Evolutionary conservation across 2,113 vertebrate genomes (phyloP).

Genomic region (Gorsachius goisagi): DNA sequence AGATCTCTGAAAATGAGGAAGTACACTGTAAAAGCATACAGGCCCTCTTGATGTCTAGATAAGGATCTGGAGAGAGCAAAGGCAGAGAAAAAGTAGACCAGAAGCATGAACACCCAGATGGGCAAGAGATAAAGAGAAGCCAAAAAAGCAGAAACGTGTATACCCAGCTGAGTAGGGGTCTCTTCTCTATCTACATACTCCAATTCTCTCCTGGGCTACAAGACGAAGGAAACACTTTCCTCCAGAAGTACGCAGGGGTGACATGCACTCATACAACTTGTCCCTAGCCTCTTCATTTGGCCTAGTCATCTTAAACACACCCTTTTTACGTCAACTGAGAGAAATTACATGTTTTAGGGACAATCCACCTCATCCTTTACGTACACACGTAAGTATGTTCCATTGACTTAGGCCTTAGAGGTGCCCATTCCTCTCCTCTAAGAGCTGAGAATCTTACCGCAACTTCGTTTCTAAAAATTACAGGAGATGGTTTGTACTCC

Average conservation of each 20-base stretch:
- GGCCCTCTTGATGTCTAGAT: background rate
- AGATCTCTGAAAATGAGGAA: background rate
- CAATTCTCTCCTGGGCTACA: background rate
- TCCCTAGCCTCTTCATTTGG: background rate
- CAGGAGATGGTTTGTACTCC: background rate
- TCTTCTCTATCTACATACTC: background rate
- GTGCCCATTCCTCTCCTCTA: background rate
- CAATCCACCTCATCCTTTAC: background rate
- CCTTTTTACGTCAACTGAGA: no score
- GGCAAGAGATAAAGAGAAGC: background rate
- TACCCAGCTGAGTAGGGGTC: background rate
- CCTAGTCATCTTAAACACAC: background rate
- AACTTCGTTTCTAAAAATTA: background rate
- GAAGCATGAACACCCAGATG: background rate
- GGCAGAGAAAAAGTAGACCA: background rate
- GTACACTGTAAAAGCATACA: background rate
- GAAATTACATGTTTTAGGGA: background rate
- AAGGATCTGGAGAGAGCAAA: background rate
- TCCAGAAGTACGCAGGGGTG: accelerated
- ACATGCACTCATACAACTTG: accelerated
- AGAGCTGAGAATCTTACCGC: background rate
- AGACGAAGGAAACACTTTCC: background rate
- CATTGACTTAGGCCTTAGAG: background rate
- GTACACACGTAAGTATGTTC: accelerated
- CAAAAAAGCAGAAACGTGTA: background rate